Conservation (phyloP, 2,888 invertebrate genomes). For the Drosophila longiperda region DNA sequence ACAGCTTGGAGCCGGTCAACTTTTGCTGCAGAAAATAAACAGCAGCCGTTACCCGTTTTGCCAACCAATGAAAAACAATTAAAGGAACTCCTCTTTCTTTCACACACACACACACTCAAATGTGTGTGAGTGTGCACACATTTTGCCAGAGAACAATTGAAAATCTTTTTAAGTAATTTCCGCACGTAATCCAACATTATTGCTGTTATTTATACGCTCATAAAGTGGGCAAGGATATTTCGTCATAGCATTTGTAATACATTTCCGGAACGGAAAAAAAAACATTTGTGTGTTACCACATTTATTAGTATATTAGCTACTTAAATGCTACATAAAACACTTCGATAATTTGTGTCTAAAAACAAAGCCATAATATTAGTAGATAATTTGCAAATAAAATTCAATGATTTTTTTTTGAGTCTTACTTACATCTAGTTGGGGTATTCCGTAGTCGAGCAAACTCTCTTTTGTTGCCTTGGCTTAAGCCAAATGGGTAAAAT, state of each 20-base stretch:
- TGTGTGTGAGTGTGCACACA: conserved; percentile 3
- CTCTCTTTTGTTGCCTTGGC: conserved; percentile 15
- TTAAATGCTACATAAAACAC: background rate
- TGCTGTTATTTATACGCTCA: conserved; percentile 46
- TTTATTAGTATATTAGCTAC: background rate
- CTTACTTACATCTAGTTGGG: background rate
- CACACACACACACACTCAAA: conserved; percentile 11
- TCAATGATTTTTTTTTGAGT: background rate
- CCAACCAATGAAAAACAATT: conserved; percentile 46
- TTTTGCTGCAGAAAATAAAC: conserved; percentile 67
- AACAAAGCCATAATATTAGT: background rate
- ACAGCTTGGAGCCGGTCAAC: conserved; percentile 29
- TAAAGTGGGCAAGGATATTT: background rate
- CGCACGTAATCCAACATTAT: conserved; percentile 82
- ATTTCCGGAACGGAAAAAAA: conserved; percentile 1
- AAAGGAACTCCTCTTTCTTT: conserved; percentile 21
- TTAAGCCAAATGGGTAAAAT: conserved; percentile 55
- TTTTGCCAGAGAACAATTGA: conserved; percentile 63
- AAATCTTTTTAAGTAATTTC: conserved; percentile 83
- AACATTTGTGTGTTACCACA: background rate
- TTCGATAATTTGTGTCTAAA: background rate
- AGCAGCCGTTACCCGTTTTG: conserved; percentile 63
- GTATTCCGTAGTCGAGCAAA: conserved; percentile 5
- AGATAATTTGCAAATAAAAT: background rate
- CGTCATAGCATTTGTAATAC: background rate